Evolutionary conservation across 2,113 vertebrate genomes (phyloP), one percentile per base, ranked within the genome.

Genomic region (Melanostigma gelatinosum): DNA sequence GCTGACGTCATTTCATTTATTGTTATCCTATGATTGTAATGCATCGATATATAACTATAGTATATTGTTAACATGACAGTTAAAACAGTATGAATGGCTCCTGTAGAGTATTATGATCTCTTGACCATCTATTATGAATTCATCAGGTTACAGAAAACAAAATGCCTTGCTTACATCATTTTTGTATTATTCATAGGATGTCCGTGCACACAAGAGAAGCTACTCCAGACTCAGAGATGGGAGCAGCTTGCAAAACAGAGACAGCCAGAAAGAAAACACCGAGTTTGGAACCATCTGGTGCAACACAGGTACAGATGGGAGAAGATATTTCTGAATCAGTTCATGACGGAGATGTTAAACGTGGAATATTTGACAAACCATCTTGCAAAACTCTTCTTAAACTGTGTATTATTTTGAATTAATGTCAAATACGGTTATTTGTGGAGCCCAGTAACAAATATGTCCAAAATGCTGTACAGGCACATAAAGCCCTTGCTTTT

Each of bases 261-360:
- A 83, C 82, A 6, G 16, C 11, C 3, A 90, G 71, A 27, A 12
- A 77, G 27, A 87, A 85, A 75, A 78, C 89, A 0, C 20, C 82
- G 0, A 22, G 83, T 22, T 82, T 93, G 68, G 63, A 88, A 10
- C 89, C 94, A 34, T 27, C 80, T 8, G 22, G 38, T 40, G 89
- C 91, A 44, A 88, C 94, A 72, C 88, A 95, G 96, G 96, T 97
- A 94, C 32, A 42, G 6, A 32, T 46, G 3, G n/a, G 29, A 4
- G 15, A 18, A 63, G 8, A 34, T 36, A 52, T 7, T 42, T 61
- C 3, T 73, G 24, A 48, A 44, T 8, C 0, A 6, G 3, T n/a
- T 57, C 6, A 46, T 13, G 32, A 27, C 54, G 27, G 27, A 16
- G 57, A 42, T 36, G 0, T 42, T 55, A n/a, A 65, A 44, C 3